These are phyloP conservation scores for Ectobius pallidus DNA, from an alignment of 2,888 invertebrate genomes.

Conservation along the genomic window DNA sequence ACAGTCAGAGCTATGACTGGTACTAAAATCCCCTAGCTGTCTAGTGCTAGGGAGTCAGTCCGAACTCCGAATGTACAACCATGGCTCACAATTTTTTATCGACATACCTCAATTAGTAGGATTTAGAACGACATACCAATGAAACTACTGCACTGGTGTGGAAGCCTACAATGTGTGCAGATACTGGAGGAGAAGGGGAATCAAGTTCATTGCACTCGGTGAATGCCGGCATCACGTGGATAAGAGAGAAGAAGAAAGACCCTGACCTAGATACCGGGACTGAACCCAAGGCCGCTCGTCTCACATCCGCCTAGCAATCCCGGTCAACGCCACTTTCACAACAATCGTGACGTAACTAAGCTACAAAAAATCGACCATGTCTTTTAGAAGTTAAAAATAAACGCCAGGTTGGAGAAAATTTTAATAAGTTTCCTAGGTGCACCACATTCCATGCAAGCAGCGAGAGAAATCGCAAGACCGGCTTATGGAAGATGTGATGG, in stretches of 20 bases:
- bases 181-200: background rate
- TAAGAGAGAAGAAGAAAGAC: slow-evolving; percentile 28
- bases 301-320: slow-evolving; percentile 39
- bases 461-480: no score
- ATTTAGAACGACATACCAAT: background rate
- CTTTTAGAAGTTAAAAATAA: slow-evolving; percentile 18
- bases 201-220: slow-evolving; percentile 2
- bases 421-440: slow-evolving; percentile 49
- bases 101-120: no score
- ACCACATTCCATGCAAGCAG: no score
- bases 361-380: slow-evolving; percentile 10
- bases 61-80: no score
- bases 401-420: background rate
- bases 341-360: slow-evolving; percentile 39
- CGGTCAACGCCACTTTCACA: slow-evolving; percentile 43
- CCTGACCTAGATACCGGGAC: slow-evolving; percentile 40
- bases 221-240: slow-evolving; percentile 30
- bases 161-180: background rate
- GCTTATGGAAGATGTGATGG: no score
- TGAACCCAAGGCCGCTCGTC: slow-evolving; percentile 40
- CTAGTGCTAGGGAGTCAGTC: no score
- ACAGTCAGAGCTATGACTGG: no score
- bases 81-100: no score
- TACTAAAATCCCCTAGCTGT: no score
- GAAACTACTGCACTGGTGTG: background rate